A percentile compares a stretch with the other conserved stretches of the same genome.
Evolutionary conservation across 2,113 vertebrate species (phyloP).

Genomic region (Cercopithecus mona): DNA sequence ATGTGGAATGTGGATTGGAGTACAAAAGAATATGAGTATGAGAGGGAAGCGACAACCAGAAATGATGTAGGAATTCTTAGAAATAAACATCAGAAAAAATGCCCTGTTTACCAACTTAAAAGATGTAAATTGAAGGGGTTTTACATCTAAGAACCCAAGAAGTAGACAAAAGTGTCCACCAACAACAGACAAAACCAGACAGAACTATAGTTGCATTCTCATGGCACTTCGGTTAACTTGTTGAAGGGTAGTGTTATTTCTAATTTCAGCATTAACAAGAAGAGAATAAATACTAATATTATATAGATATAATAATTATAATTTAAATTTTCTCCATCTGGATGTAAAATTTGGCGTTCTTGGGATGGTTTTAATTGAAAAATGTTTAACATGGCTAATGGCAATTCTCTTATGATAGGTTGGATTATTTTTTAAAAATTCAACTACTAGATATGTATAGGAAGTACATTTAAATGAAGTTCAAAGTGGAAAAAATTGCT

Average conservation of each 20-base stretch:
- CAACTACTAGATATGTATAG: background rate
- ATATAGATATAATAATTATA: constrained; percentile 28
- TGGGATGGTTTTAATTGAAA: background rate
- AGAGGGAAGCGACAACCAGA: background rate
- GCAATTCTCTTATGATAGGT: background rate
- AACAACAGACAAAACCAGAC: background rate
- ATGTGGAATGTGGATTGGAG: background rate
- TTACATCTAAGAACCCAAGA: background rate
- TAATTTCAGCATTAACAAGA: constrained; percentile 37
- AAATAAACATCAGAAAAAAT: background rate
- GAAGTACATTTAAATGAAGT: background rate
- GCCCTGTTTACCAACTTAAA: background rate
- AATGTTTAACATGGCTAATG: background rate
- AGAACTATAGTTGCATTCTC: background rate
- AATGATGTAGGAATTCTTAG: background rate
- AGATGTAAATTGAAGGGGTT: background rate
- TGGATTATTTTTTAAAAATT: background rate
- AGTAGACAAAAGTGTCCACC: background rate
- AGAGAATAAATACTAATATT: constrained; percentile 36
- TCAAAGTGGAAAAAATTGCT: background rate
- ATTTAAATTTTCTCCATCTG: constrained; percentile 45
- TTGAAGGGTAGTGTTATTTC: background rate
- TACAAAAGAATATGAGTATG: background rate
- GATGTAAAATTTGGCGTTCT: constrained; percentile 16
- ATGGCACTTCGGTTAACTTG: background rate